phyloP scores from a whole-genome alignment of 92 coral and sea anemone species.

The Pocillopora meandrina region DNA sequence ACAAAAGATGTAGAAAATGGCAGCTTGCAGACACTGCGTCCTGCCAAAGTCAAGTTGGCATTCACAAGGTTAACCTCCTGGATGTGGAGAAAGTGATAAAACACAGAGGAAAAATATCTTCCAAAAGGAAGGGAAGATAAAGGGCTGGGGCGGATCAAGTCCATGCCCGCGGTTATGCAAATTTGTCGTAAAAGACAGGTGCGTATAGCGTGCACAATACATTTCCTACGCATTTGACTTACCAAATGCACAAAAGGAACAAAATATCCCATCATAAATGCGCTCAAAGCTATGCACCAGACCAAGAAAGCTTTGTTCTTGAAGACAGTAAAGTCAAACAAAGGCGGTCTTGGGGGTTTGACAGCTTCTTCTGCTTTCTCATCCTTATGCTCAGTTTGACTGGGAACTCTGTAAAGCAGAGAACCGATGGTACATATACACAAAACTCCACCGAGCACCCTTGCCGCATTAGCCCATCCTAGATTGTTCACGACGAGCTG shows the following conservation, averaged over 20 bases:
- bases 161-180: no score
- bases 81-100: no score
- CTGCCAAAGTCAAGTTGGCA: no score
- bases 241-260: conserved; percentile 97
- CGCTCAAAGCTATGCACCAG: conserved; percentile 81
- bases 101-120: no score
- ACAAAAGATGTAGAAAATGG: no score
- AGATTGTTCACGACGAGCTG: conserved; percentile 62
- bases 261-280: conserved; percentile 92
- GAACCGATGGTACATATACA: conserved; percentile 73
- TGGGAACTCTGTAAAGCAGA: conserved; percentile 72
- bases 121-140: no score
- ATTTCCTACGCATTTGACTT: conserved; percentile 26
- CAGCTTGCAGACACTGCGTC: no score
- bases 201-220: no score
- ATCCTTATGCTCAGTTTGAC: conserved; percentile 2
- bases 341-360: conserved; percentile 51
- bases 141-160: no score
- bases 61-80: no score
- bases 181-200: no score
- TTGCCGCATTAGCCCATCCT: conserved; percentile 81
- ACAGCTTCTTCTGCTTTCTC: conserved; percentile 39
- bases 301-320: conserved; percentile 87
- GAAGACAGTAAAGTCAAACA: conserved; percentile 78
- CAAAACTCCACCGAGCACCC: conserved; percentile 77